Evolutionary conservation across 2,797 vertebrate species (phyloP).

Genomic region (Garrulus glandarius): DNA sequence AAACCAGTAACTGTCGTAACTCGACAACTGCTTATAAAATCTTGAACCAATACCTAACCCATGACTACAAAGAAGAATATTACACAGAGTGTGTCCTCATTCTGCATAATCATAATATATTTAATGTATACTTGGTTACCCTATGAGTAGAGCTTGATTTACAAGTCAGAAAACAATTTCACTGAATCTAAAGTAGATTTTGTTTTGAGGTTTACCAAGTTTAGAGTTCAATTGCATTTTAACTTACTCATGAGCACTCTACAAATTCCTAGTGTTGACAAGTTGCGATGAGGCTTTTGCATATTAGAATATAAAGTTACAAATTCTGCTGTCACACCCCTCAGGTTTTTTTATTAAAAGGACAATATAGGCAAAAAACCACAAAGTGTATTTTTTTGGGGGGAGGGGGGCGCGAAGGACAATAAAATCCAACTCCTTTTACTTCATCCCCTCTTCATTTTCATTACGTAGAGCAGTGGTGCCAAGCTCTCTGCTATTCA

Average conservation of each 20-base stretch:
- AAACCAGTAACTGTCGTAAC: background rate
- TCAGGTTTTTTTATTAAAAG: background rate
- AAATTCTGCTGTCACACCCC: background rate
- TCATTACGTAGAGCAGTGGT: background rate
- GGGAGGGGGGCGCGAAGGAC: rapidly evolving
- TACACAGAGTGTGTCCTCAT: background rate
- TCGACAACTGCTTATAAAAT: rapidly evolving
- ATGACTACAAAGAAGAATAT: background rate
- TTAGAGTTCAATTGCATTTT: background rate
- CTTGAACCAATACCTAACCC: background rate
- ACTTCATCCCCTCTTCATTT: background rate
- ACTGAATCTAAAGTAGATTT: background rate
- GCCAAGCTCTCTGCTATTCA: background rate
- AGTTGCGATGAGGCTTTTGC: background rate
- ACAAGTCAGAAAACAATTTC: background rate
- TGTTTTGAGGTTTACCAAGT: background rate
- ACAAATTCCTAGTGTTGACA: background rate
- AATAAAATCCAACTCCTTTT: background rate
- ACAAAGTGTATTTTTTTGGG: background rate
- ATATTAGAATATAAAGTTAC: background rate
- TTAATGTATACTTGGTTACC: background rate
- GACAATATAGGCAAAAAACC: background rate
- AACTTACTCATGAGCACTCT: background rate
- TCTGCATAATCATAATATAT: background rate
- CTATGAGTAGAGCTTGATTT: background rate